Percentiles rank a stretch among this genome's conserved stretches.
Conservation (phyloP, 2,113 vertebrate genomes). For the Condylura cristata region DNA sequence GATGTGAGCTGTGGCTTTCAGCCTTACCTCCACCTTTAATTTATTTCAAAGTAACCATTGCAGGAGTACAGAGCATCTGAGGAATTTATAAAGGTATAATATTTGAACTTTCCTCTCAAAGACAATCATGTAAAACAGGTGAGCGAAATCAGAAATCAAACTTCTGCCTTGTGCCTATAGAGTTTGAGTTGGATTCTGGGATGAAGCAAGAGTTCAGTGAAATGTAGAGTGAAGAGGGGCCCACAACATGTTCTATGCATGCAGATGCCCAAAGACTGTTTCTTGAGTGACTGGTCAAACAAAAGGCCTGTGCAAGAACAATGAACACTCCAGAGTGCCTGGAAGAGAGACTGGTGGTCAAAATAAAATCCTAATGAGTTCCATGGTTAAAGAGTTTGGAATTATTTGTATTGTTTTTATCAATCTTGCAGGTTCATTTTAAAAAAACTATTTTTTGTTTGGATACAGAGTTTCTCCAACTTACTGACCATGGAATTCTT, state of each 20-base stretch:
- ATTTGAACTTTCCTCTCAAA: neutral
- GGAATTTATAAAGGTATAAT: neutral
- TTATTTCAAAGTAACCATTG: neutral
- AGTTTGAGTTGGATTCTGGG: neutral
- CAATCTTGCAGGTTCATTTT: neutral
- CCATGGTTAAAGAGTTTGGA: neutral
- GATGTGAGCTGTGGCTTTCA: neutral
- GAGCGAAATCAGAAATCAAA: neutral
- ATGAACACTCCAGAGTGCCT: neutral
- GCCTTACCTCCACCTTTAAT: neutral
- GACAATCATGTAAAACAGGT: neutral
- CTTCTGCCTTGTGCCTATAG: neutral
- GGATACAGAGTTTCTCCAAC: neutral
- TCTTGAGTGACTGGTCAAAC: neutral
- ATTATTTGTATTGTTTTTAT: neutral
- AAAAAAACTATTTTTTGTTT: neutral
- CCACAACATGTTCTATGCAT: neutral
- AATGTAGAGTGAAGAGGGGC: neutral
- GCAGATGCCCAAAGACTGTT: neutral
- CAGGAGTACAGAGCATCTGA: neutral
- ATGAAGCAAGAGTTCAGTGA: neutral
- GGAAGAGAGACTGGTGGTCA: neutral
- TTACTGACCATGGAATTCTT: neutral
- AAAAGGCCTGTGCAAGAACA: neutral
- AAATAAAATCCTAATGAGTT: neutral